Conservation (phyloP, 2,888 invertebrate genomes). For the Sminthurinus aureus region DNA sequence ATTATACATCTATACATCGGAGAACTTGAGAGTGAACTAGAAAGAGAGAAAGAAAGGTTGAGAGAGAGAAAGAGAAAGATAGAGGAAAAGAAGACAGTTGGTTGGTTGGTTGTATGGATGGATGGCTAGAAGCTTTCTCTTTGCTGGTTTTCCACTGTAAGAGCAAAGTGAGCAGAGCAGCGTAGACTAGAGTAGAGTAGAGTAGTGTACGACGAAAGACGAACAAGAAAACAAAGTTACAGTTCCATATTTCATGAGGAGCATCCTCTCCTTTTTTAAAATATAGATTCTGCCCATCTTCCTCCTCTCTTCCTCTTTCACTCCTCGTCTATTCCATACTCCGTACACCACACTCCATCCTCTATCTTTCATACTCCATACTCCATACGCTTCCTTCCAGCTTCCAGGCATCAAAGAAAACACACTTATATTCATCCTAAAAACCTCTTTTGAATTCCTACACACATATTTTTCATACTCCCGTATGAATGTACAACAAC, state of each 20-base stretch:
- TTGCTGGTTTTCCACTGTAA: too few species aligned
- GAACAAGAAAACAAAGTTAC: slow-evolving; percentile 43
- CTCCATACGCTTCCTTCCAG: slow-evolving; percentile 1
- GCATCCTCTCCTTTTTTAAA: slow-evolving; percentile 42
- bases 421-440: slow-evolving; percentile 33
- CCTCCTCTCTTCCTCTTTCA: slow-evolving; percentile 36
- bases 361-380: slow-evolving; percentile 32
- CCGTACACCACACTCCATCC: slow-evolving; percentile 21
- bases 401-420: slow-evolving; percentile 39
- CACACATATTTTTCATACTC: not conserved
- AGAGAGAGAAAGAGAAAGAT: not conserved
- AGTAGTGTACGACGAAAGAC: slow-evolving; percentile 10
- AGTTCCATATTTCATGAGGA: slow-evolving; percentile 50
- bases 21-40: not conserved
- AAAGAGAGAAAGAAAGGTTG: not conserved
- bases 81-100: slow-evolving; percentile 18
- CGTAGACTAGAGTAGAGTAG: not conserved
- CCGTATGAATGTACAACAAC: slow-evolving; percentile 11
- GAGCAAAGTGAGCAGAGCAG: too few species aligned
- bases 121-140: slow-evolving; percentile 12
- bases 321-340: slow-evolving; percentile 36
- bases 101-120: slow-evolving; percentile 8
- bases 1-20: not conserved
- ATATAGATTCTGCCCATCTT: slow-evolving; percentile 43
- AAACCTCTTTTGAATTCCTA: slow-evolving; percentile 23